Conservation (phyloP, 2,797 vertebrate genomes). For the Mergus octosetaceus region DNA sequence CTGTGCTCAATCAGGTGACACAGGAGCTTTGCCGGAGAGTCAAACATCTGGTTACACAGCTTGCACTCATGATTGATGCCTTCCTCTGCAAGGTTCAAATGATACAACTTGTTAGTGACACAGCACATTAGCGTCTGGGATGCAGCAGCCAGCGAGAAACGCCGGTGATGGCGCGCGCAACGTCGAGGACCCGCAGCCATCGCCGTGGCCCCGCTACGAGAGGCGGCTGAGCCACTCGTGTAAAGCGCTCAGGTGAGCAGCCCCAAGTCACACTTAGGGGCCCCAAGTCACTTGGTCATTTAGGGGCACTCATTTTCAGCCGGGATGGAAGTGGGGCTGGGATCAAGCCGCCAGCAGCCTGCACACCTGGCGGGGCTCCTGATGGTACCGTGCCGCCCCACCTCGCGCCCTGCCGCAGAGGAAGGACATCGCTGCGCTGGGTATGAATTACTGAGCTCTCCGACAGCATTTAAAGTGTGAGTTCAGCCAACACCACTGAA, state of each 20-base stretch:
- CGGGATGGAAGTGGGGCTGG: accelerated
- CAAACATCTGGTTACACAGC: conserved; percentile 99
- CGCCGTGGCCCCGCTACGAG: not conserved
- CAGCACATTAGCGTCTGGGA: conserved; percentile 60
- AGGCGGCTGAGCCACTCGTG: not conserved
- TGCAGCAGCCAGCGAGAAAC: not conserved
- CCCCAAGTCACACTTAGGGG: not conserved
- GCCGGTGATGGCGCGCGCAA: accelerated
- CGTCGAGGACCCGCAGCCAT: not conserved
- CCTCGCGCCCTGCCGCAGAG: not conserved
- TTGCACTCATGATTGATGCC: conserved; percentile 99
- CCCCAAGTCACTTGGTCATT: no score
- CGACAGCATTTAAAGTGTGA: not conserved
- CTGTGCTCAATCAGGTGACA: conserved; percentile 99
- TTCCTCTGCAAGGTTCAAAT: conserved; percentile 95
- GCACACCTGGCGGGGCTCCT: accelerated
- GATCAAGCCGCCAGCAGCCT: accelerated
- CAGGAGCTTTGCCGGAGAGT: conserved; percentile 99
- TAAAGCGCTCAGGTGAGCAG: not conserved
- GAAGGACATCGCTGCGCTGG: not conserved
- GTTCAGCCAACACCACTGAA: not conserved
- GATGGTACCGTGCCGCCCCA: accelerated
- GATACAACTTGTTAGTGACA: conserved; percentile 79
- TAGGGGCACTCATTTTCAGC: not conserved
- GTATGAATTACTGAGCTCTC: not conserved